Percentiles rank a stretch among this genome's conserved stretches.
phyloP scores from a whole-genome alignment of 2,113 vertebrate species.

The Eurystomus gularis region DNA sequence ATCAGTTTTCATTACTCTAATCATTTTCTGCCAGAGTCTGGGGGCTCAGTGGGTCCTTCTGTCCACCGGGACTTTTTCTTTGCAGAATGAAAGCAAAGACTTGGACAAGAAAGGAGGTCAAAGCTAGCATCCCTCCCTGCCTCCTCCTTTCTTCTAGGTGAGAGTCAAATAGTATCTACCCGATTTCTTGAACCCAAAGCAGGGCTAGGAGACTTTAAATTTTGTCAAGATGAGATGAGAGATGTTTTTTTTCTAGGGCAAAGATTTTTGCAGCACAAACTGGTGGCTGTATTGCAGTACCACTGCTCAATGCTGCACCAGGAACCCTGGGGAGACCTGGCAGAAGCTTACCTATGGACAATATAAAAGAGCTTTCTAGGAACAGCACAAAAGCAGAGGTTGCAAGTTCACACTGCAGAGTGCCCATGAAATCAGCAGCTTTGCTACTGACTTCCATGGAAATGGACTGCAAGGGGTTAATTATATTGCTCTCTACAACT shows the following conservation, averaged over 20 bases:
- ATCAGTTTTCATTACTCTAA: constrained; percentile 66
- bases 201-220: background rate
- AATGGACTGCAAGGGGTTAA: background rate
- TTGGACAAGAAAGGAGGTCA: background rate
- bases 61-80: background rate
- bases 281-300: background rate
- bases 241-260: background rate
- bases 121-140: background rate
- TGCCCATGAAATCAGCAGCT: background rate
- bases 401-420: background rate
- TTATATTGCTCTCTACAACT: background rate
- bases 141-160: background rate
- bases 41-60: background rate
- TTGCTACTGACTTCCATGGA: background rate
- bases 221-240: background rate
- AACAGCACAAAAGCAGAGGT: background rate
- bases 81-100: background rate
- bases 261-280: background rate
- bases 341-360: background rate
- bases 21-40: background rate
- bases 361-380: background rate
- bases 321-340: background rate
- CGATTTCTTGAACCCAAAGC: background rate
- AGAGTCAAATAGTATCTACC: background rate
- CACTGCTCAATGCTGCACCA: background rate